Base-by-base conservation (phyloP, 2,888 invertebrate species). In the Nezara viridula region DNA sequence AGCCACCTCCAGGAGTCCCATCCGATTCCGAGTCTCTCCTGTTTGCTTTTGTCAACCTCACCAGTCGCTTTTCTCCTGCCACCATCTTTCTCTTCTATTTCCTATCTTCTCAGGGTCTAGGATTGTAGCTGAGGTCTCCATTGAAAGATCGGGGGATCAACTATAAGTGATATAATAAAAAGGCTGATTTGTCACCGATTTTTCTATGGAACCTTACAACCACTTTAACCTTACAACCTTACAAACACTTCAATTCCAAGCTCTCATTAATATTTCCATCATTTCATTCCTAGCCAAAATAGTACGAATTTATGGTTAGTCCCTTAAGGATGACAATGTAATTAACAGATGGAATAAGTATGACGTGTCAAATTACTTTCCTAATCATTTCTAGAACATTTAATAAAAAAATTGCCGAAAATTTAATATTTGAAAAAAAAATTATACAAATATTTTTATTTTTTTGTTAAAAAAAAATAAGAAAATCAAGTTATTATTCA, bases 1-100 rank as follows among this genome's bases (percentile, higher is more conserved):
- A 81, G n/a, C 81, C 81, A 40, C 81, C 81, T 81, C 44, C 81
- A n/a, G 44, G 66, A 37, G 66, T 37, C 66, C 81, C 81, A 40
- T 81, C 81, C 81, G n/a, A 81, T 81, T n/a, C 44, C 16, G 24
- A 40, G 81, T 40, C 81, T 3, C 47, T 81, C 77, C 12, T 81
- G n/a, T 81, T 81, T 81, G 44, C 81, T 81, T 81, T 81, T 81
- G 81, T 47, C 81, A 81, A 44, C 44, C 81, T n/a, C 21, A 16
- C 24, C 24, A 21, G n/a, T 21, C 24, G 81, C 32, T 7, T 44
- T 44, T 81, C 81, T 40, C 3, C 77, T 77, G 40, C 19, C 21
- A 44, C 77, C 40, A 77, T 77, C 40, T 77, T 37, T 77, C 44
- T 44, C 44, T 16, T n/a, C 44, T n/a, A 44, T 47, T 81, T 81